Base-by-base conservation (phyloP, 2,797 vertebrate genomes). In the Phataginus tricuspis region DNA sequence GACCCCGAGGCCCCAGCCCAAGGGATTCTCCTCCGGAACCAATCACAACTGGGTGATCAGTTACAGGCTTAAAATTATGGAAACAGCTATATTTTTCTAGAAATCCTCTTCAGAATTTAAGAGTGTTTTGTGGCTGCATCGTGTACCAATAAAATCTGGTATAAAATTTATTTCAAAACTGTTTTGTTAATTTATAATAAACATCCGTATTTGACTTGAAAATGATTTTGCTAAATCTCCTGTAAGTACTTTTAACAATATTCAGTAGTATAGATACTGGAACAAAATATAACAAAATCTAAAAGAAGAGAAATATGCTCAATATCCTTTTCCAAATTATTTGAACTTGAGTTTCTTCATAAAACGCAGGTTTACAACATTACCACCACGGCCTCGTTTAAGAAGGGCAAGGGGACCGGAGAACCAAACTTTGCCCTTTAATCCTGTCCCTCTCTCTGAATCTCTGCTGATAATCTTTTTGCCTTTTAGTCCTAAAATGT, bases 91-190 rank as follows among this genome's bases (percentile, higher is more conserved):
- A 37, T 64, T 15, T 96, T 77, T 68, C 37, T 64, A 82, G 2
- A 96, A 79, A 27, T 11, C 68, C 42, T 96, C 39, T 90, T 87
- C 72, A 77, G 77, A 85, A 37, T 61, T 86, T 66, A 39, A 94
- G 72, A 71, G 25, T 27, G 86, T 94, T 93, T 88, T 87, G 16
- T 72, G 25, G 7, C 45, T 86, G 0, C 68, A 27, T 78, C 86
- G 96, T 23, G 15, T 93, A 63, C 4, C 5, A n/a, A 91, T 93
- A 96, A 94, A 95, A 75, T 51, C 1, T 77, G 2, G 23, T 96
- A 79, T 80, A 93, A 96, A 95, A 45, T 4, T 34, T 55, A 86
- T 86, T 98, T 97, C 74, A 4, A 66, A 85, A 63, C 13, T 34
- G 25, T 92, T n/a, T 86, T 86, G 96, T 96, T 5, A 86, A 75